Percentiles rank a stretch among this genome's conserved stretches.
Conservation (phyloP, 2,888 invertebrate genomes). For the Sericinus montela region DNA sequence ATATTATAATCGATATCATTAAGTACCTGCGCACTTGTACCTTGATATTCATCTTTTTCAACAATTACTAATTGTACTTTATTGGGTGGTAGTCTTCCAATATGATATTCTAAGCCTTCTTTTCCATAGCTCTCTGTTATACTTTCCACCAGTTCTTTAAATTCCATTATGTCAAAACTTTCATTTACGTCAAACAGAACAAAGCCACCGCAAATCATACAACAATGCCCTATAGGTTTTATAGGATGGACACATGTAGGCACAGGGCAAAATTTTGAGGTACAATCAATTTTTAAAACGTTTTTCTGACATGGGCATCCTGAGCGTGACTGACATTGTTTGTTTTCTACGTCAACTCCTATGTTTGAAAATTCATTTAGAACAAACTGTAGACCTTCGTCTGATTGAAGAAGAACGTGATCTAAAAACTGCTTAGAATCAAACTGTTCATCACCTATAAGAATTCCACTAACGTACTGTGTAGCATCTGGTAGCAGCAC, state of each 20-base stretch:
- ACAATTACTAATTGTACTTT: slow-evolving; percentile 58
- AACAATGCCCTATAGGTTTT: slow-evolving; percentile 61
- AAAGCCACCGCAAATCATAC: slow-evolving; percentile 61
- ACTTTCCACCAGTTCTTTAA: slow-evolving; percentile 44
- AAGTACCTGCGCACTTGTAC: slow-evolving; percentile 48
- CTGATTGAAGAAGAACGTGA: slow-evolving; percentile 20
- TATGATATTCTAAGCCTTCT: slow-evolving; percentile 42
- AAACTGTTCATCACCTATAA: slow-evolving; percentile 30
- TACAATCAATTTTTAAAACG: slow-evolving; percentile 46
- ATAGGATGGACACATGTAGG: slow-evolving; percentile 53
- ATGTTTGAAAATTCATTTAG: slow-evolving; percentile 31
- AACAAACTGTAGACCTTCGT: slow-evolving; percentile 39
- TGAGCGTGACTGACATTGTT: slow-evolving; percentile 35
- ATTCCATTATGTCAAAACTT: slow-evolving; percentile 44
- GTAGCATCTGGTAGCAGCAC: slow-evolving; percentile 41
- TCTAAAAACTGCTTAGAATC: slow-evolving; percentile 20
- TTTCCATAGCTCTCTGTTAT: slow-evolving; percentile 37
- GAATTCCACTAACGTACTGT: slow-evolving; percentile 41
- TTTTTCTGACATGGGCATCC: slow-evolving; percentile 58
- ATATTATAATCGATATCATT: slow-evolving; percentile 43
- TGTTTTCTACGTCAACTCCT: slow-evolving; percentile 31
- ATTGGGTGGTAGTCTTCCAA: slow-evolving; percentile 41
- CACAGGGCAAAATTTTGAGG: slow-evolving; percentile 48
- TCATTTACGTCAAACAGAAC: slow-evolving; percentile 45
- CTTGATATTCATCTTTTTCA: slow-evolving; percentile 54